phyloP scores from a whole-genome alignment of 2,888 invertebrate species.

The Cheilosia urbana region DNA sequence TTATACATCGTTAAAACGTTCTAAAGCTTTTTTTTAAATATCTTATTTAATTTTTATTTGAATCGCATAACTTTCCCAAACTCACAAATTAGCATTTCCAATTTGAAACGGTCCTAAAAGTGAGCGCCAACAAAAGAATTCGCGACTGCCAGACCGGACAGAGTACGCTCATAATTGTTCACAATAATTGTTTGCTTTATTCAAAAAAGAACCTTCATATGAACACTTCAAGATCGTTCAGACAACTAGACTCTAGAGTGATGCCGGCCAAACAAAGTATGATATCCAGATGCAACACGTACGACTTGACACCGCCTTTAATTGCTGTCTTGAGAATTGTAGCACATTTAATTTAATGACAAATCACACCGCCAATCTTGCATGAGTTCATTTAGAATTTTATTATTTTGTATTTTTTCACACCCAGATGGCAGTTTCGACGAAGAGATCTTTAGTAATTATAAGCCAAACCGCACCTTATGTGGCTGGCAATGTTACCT shows the following conservation, averaged over 20 bases:
- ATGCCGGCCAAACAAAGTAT: background rate
- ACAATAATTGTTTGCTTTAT: slow-evolving; percentile 1
- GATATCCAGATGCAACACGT: slow-evolving; percentile 11
- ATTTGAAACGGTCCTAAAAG: too few species aligned
- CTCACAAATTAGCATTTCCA: too few species aligned
- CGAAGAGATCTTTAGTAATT: slow-evolving; percentile 34
- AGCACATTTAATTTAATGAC: slow-evolving; percentile 9
- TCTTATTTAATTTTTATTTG: too few species aligned
- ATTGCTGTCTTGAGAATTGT: slow-evolving; percentile 27
- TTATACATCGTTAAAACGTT: too few species aligned
- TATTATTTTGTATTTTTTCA: slow-evolving; percentile 21
- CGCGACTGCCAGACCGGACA: slow-evolving; percentile 2
- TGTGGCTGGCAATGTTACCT: slow-evolving; percentile 33
- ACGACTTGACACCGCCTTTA: slow-evolving; percentile 11
- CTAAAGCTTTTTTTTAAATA: too few species aligned
- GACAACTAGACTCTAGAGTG: background rate
- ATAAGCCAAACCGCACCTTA: slow-evolving; percentile 52
- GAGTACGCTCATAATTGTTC: background rate
- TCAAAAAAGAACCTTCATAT: background rate
- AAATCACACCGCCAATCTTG: slow-evolving; percentile 13
- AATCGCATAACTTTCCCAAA: too few species aligned
- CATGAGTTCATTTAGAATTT: slow-evolving; percentile 26
- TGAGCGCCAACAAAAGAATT: too few species aligned
- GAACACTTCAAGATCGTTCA: slow-evolving; percentile 11
- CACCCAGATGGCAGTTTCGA: slow-evolving; percentile 52